Conservation (phyloP, 2,888 invertebrate species). For the Quadriops clusia region DNA sequence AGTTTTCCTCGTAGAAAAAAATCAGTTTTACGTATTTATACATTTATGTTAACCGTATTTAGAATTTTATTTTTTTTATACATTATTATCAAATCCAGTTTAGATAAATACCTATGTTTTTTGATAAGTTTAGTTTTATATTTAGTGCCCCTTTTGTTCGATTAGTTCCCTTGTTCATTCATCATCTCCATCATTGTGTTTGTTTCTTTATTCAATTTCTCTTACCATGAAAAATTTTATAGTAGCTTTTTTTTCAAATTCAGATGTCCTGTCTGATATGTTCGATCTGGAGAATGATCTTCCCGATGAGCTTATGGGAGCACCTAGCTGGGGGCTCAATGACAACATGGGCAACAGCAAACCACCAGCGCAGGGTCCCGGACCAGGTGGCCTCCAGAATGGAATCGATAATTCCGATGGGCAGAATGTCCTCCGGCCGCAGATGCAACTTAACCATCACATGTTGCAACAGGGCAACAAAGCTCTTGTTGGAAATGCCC, state of each 20-base stretch:
- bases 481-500: conserved; percentile 55
- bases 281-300: conserved; percentile 85
- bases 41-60: too few relatives aligned
- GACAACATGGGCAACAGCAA: conserved; percentile 54
- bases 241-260: conserved; percentile 25
- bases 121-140: neutral
- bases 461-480: conserved; percentile 64
- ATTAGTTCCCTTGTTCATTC: neutral
- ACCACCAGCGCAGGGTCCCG: conserved; percentile 74
- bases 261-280: conserved; percentile 75
- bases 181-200: conserved; percentile 1
- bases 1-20: too few relatives aligned
- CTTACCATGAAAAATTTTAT: too few relatives aligned
- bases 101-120: too few relatives aligned
- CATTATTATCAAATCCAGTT: neutral
- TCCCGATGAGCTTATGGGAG: conserved; percentile 77
- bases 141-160: too few relatives aligned
- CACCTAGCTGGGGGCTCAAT: conserved; percentile 55
- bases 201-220: too few relatives aligned
- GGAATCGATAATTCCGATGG: conserved; percentile 55
- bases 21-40: too few relatives aligned
- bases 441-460: conserved; percentile 55
- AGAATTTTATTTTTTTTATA: neutral
- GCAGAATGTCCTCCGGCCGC: conserved; percentile 36
- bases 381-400: conserved; percentile 63